Evolutionary conservation across 2,888 invertebrate species (phyloP).

Genomic region (Drosophila kuntzei): DNA sequence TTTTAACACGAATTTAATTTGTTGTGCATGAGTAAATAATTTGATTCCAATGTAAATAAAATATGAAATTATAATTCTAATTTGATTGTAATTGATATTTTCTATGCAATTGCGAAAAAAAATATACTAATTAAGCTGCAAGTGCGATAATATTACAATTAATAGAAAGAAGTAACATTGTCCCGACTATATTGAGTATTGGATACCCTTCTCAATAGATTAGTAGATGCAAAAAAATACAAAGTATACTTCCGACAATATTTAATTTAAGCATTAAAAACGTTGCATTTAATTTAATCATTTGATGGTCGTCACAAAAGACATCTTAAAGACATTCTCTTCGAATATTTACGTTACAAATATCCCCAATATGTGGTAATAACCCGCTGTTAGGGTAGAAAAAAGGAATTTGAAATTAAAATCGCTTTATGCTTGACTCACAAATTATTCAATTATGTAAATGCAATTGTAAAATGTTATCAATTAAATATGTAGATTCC

Average conservation of each 20-base stretch:
- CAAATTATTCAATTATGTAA: conserved; percentile 57
- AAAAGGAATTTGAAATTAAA: conserved; percentile 41
- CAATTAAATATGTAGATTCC: conserved; percentile 24
- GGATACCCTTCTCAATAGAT: conserved; percentile 11
- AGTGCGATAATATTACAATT: conserved; percentile 27
- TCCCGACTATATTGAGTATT: no score
- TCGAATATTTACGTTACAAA: background rate
- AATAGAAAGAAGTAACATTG: background rate
- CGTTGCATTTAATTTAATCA: no score
- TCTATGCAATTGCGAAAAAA: conserved; percentile 1
- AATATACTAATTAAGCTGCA: conserved; percentile 53
- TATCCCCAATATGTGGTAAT: background rate
- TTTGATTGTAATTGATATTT: conserved; percentile 60
- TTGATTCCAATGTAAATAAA: conserved; percentile 47
- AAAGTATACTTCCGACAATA: no score
- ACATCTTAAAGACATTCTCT: no score
- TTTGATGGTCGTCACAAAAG: no score
- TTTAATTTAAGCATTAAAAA: no score
- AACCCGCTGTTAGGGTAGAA: background rate
- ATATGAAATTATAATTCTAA: conserved; percentile 54
- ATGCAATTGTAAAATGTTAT: conserved; percentile 42
- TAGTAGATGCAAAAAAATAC: no score
- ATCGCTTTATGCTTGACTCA: conserved; percentile 46
- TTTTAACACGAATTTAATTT: conserved; percentile 33
- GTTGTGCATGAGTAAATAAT: conserved; percentile 30